Evolutionary conservation across 2,888 invertebrate species (phyloP).

Genomic region (Clivina fossor): DNA sequence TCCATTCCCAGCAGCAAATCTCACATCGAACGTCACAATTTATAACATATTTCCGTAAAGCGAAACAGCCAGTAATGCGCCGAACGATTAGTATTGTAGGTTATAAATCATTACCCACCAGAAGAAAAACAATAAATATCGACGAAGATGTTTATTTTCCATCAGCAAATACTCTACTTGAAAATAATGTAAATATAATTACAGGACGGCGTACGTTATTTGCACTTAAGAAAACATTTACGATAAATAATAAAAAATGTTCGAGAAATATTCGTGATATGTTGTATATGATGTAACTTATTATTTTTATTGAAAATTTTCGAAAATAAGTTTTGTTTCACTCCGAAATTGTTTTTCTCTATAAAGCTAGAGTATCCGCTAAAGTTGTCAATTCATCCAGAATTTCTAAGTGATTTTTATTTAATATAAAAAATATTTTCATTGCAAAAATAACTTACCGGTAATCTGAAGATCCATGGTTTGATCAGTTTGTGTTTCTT

Average conservation of each 20-base stretch:
- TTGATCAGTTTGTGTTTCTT: slow-evolving; percentile 24
- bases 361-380: slow-evolving; percentile 35
- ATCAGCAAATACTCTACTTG: not conserved
- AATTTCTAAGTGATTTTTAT: slow-evolving; percentile 38
- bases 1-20: slow-evolving; percentile 22
- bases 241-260: slow-evolving; percentile 14
- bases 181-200: slow-evolving; percentile 22
- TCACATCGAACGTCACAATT: slow-evolving; percentile 14
- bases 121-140: not conserved
- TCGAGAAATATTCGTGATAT: slow-evolving; percentile 22
- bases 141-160: not conserved
- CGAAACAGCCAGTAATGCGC: slow-evolving; percentile 12
- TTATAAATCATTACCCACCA: slow-evolving; percentile 15
- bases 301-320: slow-evolving; percentile 14
- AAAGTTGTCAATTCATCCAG: slow-evolving; percentile 41
- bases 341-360: no score
- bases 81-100: slow-evolving; percentile 6
- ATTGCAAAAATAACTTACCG: slow-evolving; percentile 34
- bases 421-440: not conserved
- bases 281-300: slow-evolving; percentile 22
- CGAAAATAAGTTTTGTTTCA: slow-evolving; percentile 5
- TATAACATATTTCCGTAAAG: slow-evolving; percentile 18
- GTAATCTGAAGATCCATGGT: slow-evolving; percentile 41
- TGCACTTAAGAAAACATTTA: slow-evolving; percentile 21
- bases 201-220: slow-evolving; percentile 29